phyloP scores from a whole-genome alignment of 2,113 vertebrate species.

The Crotalus viridis region DNA sequence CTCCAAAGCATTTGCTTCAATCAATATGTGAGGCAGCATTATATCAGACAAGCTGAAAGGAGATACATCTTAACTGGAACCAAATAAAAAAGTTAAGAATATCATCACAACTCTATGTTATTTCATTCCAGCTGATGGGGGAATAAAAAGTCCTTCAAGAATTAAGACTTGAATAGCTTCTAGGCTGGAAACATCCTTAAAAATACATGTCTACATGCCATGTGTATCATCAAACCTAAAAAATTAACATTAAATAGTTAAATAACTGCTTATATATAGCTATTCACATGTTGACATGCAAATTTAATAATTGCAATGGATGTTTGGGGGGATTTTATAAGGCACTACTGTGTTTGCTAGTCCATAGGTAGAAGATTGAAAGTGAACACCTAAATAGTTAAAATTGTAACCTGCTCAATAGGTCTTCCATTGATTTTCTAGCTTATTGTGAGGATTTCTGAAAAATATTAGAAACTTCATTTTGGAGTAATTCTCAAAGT shows the following conservation, averaged over 20 bases:
- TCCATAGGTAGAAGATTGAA: neutral
- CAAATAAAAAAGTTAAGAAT: neutral
- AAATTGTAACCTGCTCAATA: neutral
- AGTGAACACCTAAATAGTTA: neutral
- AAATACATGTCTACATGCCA: neutral
- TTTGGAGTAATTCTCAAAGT: neutral
- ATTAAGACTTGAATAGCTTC: neutral
- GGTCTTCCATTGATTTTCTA: neutral
- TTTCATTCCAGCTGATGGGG: neutral
- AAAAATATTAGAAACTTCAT: neutral
- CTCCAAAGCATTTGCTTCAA: neutral
- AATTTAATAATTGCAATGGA: neutral
- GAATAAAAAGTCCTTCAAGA: neutral
- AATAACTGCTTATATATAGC: neutral
- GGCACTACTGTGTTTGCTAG: neutral
- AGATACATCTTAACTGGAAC: neutral
- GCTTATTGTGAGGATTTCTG: neutral
- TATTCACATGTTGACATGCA: neutral
- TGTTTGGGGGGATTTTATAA: neutral
- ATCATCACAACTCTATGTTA: neutral
- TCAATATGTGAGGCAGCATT: neutral
- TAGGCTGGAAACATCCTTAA: neutral
- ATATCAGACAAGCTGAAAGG: neutral
- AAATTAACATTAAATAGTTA: neutral
- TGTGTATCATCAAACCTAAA: neutral